Conservation (phyloP, 2,888 invertebrate species). For the Aleiodes leptofemur region DNA sequence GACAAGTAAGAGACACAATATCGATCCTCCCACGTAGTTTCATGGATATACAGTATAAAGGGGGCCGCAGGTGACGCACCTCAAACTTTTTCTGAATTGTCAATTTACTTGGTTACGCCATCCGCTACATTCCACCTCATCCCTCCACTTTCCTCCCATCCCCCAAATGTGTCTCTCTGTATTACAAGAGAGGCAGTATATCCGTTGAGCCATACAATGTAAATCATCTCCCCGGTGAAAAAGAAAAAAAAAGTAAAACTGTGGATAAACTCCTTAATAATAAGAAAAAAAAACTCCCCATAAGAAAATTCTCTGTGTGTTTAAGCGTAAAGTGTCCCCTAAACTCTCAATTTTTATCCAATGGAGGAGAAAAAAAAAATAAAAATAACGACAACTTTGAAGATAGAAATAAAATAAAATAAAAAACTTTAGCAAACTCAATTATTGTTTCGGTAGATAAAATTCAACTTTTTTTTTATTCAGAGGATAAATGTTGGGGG, state of each 20-base stretch:
- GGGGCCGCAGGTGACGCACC: slow-evolving; percentile 59
- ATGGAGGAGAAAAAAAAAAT: not conserved
- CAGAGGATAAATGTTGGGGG: no score
- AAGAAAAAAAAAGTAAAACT: slow-evolving; percentile 4
- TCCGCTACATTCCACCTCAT: slow-evolving; percentile 8
- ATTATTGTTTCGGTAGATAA: slow-evolving; percentile 6
- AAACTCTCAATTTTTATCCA: slow-evolving; percentile 37
- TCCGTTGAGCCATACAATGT: slow-evolving; percentile 35
- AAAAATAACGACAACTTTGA: slow-evolving; percentile 18
- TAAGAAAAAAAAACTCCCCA: not conserved
- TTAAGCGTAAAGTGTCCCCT: slow-evolving; percentile 44
- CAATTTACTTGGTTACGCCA: slow-evolving; percentile 53
- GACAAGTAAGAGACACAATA: slow-evolving; percentile 15
- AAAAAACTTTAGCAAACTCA: slow-evolving; percentile 3
- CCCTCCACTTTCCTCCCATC: not conserved
- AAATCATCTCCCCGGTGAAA: slow-evolving; percentile 38
- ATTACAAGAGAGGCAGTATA: slow-evolving; percentile 2
- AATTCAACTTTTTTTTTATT: no score
- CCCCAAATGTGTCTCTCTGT: not conserved
- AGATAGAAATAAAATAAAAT: not conserved
- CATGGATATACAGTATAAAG: not conserved
- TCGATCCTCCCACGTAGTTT: slow-evolving; percentile 9
- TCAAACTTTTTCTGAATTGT: slow-evolving; percentile 58
- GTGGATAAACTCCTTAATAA: not conserved
- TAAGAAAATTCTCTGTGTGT: slow-evolving; percentile 1